These are phyloP conservation scores for Spondyliosoma cantharus DNA, from an alignment of 2,797 vertebrate genomes.

Conservation along the genomic window DNA sequence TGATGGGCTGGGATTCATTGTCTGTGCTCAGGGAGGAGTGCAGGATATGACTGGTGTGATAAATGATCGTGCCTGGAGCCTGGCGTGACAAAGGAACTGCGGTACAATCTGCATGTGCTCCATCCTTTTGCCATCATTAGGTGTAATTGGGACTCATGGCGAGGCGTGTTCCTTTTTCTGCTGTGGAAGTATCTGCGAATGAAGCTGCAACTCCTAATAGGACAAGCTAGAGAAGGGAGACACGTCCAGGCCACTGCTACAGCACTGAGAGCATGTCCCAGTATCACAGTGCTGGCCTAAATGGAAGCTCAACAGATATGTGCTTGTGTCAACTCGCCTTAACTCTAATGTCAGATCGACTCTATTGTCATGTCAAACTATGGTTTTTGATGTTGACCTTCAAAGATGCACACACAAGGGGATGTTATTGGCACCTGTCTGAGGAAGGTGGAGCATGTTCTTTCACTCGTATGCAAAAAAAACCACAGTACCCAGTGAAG, in stretches of 20 bases:
- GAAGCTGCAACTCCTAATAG: constrained; percentile 71
- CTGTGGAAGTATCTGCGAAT: constrained; percentile 63
- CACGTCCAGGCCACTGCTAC: constrained; percentile 60
- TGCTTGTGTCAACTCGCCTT: constrained; percentile 45
- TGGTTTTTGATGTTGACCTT: constrained; percentile 66
- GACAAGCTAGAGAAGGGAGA: constrained; percentile 66
- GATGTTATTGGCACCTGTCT: constrained; percentile 73
- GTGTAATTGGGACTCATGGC: constrained; percentile 84
- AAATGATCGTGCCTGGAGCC: constrained; percentile 78
- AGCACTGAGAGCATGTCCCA: constrained; percentile 50
- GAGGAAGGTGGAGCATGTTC: constrained; percentile 53
- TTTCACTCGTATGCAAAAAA: constrained; percentile 44
- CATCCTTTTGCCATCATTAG: constrained; percentile 83
- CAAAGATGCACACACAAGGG: constrained; percentile 43
- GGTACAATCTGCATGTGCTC: constrained; percentile 80
- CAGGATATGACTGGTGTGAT: constrained; percentile 82
- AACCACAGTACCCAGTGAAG: constrained; percentile 40
- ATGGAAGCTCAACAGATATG: constrained; percentile 58
- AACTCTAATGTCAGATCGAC: constrained; percentile 41
- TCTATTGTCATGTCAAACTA: constrained; percentile 59
- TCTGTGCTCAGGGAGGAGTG: constrained; percentile 76
- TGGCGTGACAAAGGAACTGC: constrained; percentile 81
- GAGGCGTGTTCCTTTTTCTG: constrained; percentile 72
- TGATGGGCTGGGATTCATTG: constrained; percentile 78
- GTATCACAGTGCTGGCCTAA: constrained; percentile 54